Base-by-base conservation (phyloP, 2,888 invertebrate genomes). In the Folsomia candida region DNA sequence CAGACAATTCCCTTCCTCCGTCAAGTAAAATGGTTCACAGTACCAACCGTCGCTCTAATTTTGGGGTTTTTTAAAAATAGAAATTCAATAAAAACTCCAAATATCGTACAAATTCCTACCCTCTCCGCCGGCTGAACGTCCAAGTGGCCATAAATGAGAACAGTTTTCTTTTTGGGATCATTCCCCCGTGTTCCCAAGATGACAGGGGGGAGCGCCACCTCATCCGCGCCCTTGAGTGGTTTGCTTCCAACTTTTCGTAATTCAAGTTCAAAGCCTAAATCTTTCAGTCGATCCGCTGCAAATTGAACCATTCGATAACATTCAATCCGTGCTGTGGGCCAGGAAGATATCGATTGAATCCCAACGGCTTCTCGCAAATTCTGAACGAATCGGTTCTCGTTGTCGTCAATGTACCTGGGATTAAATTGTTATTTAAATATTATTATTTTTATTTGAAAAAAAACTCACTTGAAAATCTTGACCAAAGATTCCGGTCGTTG, bases 41-140 rank as follows among this genome's bases (percentile, higher is more conserved):
- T 92, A 87, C 98, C 98, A 98, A 0, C 97, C 98, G 86, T 97
- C 97, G 74, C 91, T 91, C 84, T 85, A 72, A n/a, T n/a, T n/a
- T n/a, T n/a, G n/a, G n/a, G n/a, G n/a, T n/a, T 1, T 78, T 67
- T 60, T n/a, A 65, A 6, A 20, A n/a, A n/a, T n/a, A n/a, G n/a
- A n/a, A n/a, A n/a, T n/a, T n/a, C n/a, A n/a, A n/a, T n/a, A n/a
- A n/a, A n/a, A n/a, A n/a, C n/a, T n/a, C n/a, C n/a, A n/a, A n/a
- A n/a, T n/a, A n/a, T n/a, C n/a, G n/a, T n/a, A n/a, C 9, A 47
- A 11, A n/a, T 57, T 57, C 6, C 66, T 71, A 84, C 85, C 82
- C 89, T 89, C 29, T 89, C 83, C 0, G 98, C 99, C 11, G 98
- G 98, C 83, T 98, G 98, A 0, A 99, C 99, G 86, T 99, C 99